Evolutionary conservation across 1,140 invertebrate genomes (phyloP), one percentile per base, ranked within the genome.

Genomic region (Panulirus ornatus): DNA sequence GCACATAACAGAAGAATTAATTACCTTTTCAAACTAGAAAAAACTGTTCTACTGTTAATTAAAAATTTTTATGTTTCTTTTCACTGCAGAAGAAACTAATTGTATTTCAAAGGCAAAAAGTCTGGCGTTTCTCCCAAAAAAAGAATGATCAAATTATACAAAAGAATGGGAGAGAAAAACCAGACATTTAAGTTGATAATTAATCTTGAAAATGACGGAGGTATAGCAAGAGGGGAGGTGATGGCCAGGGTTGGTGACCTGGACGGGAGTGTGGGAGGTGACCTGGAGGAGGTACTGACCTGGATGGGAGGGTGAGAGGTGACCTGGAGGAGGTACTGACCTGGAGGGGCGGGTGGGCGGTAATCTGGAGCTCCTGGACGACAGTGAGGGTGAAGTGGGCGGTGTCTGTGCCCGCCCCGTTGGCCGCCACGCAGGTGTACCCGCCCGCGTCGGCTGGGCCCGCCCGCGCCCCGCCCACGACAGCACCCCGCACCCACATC

Each of bases 371-470:
- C 79, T 76, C 79, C 66, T 89, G 88, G 6, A 89, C 30, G 16
- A 89, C 88, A 5, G 88, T 83, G 27, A 89, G 88, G n/a, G 88
- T 89, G 70, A 75, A 89, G 38, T 89, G 88, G 81, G 88, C 88
- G 44, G 88, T 89, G 70, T 89, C 88, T 30, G 88, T 89, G 9
- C 88, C 88, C 8, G 88, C 88, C 22, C 79, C 88, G 70, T 89
- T 89, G 3, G 88, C 88, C 3, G 88, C 88, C 47, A 89, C 79
- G 44, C 88, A 89, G 2, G 78, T 83, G 30, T 82, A 89, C 11
- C 88, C 88, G 36, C 88, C 88, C 5, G 66, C 88, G 34, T 89
- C 88, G 2, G 38, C 44, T 22, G 78, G 58, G 2, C 81, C 70
- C 22, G 88, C 88, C 78, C 88, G 38, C 34, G 34, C 34, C 19